Percentiles rank a stretch among this genome's conserved stretches.
These are phyloP conservation scores for Gyps fulvus DNA, from an alignment of 2,113 vertebrate genomes.

Conservation along the genomic window DNA sequence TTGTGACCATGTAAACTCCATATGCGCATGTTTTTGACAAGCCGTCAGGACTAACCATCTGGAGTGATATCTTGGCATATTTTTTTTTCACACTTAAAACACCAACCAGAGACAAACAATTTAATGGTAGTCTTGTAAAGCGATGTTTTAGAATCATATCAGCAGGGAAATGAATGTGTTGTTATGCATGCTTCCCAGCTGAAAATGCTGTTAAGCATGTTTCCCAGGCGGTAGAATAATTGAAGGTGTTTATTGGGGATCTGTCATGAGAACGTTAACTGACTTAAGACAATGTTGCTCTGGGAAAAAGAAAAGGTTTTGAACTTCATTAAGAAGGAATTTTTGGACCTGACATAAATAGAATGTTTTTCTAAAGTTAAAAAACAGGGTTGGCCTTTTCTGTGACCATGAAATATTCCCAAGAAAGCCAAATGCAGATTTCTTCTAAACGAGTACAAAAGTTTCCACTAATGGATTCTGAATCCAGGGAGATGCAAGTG, in stretches of 20 bases:
- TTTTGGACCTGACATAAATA: neutral
- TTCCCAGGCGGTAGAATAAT: neutral
- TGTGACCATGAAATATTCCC: neutral
- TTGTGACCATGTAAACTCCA: slow-evolving; percentile 13
- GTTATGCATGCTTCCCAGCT: slow-evolving; percentile 13
- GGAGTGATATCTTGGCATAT: neutral
- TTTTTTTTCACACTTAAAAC: slow-evolving; percentile 31
- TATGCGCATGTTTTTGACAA: slow-evolving; percentile 12
- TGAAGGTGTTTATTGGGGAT: slow-evolving; percentile 35
- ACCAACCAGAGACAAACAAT: slow-evolving; percentile 19
- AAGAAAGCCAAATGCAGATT: neutral
- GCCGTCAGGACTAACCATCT: slow-evolving; percentile 45
- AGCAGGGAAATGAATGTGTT: slow-evolving; percentile 43
- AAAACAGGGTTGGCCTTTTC: neutral
- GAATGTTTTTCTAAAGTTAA: neutral
- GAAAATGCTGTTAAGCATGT: slow-evolving; percentile 35
- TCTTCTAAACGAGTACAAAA: neutral
- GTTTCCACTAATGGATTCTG: neutral
- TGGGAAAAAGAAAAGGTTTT: neutral
- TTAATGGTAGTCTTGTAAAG: slow-evolving; percentile 52
- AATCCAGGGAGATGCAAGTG: neutral
- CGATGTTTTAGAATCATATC: slow-evolving; percentile 21
- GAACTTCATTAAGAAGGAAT: neutral
- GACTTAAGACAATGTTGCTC: neutral
- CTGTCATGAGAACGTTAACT: slow-evolving; percentile 13